Evolutionary conservation across 35 echinoderm and acorn worm species (phyloP).

Genomic region (Chiridota heheva): DNA sequence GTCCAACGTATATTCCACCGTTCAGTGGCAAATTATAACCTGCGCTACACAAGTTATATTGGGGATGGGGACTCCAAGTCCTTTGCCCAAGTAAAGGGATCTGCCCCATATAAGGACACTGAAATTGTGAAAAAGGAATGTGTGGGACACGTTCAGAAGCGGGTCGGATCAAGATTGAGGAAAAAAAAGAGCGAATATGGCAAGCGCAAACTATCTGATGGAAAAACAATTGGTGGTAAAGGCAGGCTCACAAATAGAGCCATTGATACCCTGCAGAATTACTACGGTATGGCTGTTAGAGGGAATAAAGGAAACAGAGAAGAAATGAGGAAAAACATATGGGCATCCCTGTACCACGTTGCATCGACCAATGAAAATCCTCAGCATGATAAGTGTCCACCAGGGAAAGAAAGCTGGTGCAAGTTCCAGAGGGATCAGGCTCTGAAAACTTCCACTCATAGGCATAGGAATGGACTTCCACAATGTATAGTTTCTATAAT

Average conservation of each 20-base stretch:
- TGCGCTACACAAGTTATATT: constrained; percentile 25
- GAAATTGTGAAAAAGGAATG: constrained; percentile 22
- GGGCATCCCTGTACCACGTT: constrained; percentile 39
- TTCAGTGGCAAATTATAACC: background rate
- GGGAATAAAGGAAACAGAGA: constrained; percentile 46
- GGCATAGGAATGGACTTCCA: constrained; percentile 15
- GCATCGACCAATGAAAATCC: constrained; percentile 36
- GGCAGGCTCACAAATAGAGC: constrained; percentile 31
- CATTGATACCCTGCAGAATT: constrained; percentile 55
- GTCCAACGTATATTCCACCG: background rate
- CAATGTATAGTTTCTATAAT: background rate
- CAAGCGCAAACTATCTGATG: constrained; percentile 22
- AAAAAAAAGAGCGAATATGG: background rate
- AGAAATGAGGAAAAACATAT: constrained; percentile 38
- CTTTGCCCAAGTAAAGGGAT: background rate
- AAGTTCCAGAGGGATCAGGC: constrained; percentile 1
- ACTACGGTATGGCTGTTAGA: constrained; percentile 50
- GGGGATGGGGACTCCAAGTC: constrained; percentile 23
- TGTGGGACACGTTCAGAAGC: constrained; percentile 36
- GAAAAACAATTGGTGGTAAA: constrained; percentile 42
- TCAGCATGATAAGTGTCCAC: constrained; percentile 32
- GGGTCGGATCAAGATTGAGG: background rate
- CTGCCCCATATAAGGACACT: background rate
- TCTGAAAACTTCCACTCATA: background rate
- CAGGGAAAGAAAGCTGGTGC: constrained; percentile 23